A percentile compares a stretch with the other conserved stretches of the same genome.
Conservation (phyloP, 1,140 invertebrate species). For the Leptinotarsa undecemlineata region DNA sequence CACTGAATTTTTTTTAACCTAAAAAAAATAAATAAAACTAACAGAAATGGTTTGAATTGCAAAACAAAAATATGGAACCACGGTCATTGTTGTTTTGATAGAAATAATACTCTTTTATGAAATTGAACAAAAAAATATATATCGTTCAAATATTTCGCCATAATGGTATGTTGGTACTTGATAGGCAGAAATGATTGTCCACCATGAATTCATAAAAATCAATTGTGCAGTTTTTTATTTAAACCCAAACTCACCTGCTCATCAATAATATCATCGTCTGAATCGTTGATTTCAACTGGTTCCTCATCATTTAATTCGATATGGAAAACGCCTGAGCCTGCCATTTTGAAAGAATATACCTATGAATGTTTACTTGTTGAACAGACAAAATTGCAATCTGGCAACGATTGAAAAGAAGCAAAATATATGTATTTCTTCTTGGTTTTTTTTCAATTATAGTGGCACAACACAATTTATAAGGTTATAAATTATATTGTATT, state of each 20-base stretch:
- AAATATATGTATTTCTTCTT: not conserved
- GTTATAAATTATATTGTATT: not conserved
- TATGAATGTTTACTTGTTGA: not conserved
- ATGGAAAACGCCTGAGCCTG: slow-evolving; percentile 84
- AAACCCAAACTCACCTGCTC: slow-evolving; percentile 67
- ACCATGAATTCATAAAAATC: not conserved
- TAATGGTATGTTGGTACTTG: not conserved
- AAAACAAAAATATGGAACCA: no score
- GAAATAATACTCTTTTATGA: slow-evolving; percentile 36
- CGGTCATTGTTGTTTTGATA: slow-evolving; percentile 20
- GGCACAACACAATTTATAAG: not conserved
- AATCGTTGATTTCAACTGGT: slow-evolving; percentile 44
- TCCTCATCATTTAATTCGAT: slow-evolving; percentile 80
- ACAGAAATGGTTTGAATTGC: no score
- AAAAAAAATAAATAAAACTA: no score
- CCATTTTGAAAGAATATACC: slow-evolving; percentile 61
- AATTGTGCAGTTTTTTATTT: not conserved
- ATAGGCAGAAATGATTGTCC: no score
- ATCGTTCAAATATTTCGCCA: not conserved
- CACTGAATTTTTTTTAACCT: no score
- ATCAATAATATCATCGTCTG: slow-evolving; percentile 79
- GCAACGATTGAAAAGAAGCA: no score
- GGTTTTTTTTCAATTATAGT: not conserved
- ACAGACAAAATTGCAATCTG: no score
- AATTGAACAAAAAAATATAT: not conserved